Percentiles rank a stretch among this genome's conserved stretches.
phyloP scores from a whole-genome alignment of 2,888 invertebrate genomes.

The Lingula anatina region DNA sequence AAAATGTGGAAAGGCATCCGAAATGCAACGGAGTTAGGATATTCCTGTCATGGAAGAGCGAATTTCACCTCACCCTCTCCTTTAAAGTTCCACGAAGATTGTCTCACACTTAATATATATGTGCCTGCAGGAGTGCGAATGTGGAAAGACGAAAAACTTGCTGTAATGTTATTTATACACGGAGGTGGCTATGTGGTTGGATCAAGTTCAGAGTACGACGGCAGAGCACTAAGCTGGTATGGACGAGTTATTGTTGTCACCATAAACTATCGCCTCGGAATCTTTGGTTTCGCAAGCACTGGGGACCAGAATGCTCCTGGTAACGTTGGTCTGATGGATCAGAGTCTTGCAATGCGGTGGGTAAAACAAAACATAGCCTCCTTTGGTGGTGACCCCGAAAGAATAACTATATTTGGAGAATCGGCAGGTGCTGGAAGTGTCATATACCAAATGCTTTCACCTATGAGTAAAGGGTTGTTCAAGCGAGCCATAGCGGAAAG shows the following conservation, averaged over 20 bases:
- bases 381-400: slow-evolving; percentile 23
- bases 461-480: slow-evolving; percentile 16
- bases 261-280: slow-evolving; percentile 23
- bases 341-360: slow-evolving; percentile 23
- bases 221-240: slow-evolving; percentile 15
- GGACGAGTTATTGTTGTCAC: slow-evolving; percentile 25
- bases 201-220: slow-evolving; percentile 18
- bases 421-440: slow-evolving; percentile 25
- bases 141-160: neutral
- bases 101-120: slow-evolving; percentile 21
- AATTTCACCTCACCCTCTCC: too few relatives aligned
- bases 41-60: too few relatives aligned
- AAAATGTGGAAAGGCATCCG: too few relatives aligned
- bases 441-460: slow-evolving; percentile 16
- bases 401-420: too few relatives aligned
- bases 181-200: slow-evolving; percentile 23
- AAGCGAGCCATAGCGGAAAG: slow-evolving; percentile 23
- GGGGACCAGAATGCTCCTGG: slow-evolving; percentile 13
- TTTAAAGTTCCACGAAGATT: too few relatives aligned
- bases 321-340: slow-evolving; percentile 26
- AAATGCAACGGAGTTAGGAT: too few relatives aligned
- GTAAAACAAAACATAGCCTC: slow-evolving; percentile 18
- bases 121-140: slow-evolving; percentile 13
- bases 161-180: slow-evolving; percentile 29
- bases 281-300: slow-evolving; percentile 23